These are phyloP conservation scores for Agonopterix arenella DNA, from an alignment of 2,888 invertebrate species.

Conservation along the genomic window DNA sequence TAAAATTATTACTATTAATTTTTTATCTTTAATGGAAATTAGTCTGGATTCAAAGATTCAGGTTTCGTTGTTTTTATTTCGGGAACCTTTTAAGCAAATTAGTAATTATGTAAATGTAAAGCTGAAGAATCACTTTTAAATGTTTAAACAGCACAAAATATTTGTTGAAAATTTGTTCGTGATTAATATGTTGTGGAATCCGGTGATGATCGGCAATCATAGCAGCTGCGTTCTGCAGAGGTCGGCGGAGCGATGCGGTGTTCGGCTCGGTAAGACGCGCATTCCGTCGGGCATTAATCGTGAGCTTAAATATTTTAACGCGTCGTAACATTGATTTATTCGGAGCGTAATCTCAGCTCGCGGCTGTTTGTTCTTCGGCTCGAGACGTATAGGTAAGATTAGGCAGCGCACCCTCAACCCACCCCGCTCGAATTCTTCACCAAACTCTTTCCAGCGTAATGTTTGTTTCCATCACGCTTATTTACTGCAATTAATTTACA, in stretches of 20 bases:
- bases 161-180: constrained; percentile 21
- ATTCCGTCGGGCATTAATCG: constrained; percentile 67
- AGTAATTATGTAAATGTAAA: neutral
- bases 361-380: constrained; percentile 73
- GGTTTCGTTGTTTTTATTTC: too few species aligned
- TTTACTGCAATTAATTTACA: constrained; percentile 42
- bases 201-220: constrained; percentile 29
- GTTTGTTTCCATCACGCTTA: constrained; percentile 23
- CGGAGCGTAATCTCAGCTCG: constrained; percentile 68
- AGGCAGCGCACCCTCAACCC: constrained; percentile 49
- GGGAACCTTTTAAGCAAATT: too few species aligned
- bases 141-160: constrained; percentile 12
- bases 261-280: constrained; percentile 52
- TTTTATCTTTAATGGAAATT: too few species aligned
- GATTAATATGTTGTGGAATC: constrained; percentile 32
- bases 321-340: constrained; percentile 76
- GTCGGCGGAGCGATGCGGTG: constrained; percentile 20
- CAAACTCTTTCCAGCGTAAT: constrained; percentile 36
- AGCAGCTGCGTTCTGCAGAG: constrained; percentile 33
- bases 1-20: too few species aligned
- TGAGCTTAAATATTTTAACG: constrained; percentile 75
- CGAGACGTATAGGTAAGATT: constrained; percentile 70
- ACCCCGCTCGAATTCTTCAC: constrained; percentile 26
- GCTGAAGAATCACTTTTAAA: neutral
- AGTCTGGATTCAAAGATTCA: too few species aligned